Percentiles rank a stretch among this genome's conserved stretches.
Evolutionary conservation across 2,113 vertebrate species (phyloP).

Genomic region (Dasyurus viverrinus): DNA sequence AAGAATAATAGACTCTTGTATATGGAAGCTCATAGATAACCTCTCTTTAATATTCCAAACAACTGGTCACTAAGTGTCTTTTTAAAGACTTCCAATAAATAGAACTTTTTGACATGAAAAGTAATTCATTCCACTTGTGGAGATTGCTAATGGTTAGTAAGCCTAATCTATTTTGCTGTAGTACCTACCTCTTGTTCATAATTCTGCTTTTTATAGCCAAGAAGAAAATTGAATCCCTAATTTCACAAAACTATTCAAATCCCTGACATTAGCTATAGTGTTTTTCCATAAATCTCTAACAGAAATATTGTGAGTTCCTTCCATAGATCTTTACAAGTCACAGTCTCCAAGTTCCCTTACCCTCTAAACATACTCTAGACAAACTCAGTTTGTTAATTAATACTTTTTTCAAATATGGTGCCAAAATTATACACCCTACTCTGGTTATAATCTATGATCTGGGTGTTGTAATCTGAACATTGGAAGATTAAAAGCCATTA

Average conservation of each 20-base stretch:
- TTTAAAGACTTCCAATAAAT: not conserved
- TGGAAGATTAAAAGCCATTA: not conserved
- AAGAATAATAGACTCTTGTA: not conserved
- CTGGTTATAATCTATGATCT: not conserved
- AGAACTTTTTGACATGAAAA: constrained; percentile 31
- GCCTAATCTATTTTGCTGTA: not conserved
- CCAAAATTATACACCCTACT: not conserved
- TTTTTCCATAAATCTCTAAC: not conserved
- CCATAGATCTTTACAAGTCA: not conserved
- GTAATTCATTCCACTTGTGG: constrained; percentile 53
- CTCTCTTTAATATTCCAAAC: not conserved
- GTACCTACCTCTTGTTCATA: not conserved
- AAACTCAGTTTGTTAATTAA: not conserved
- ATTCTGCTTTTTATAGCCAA: not conserved
- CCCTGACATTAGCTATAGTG: not conserved
- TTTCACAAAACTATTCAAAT: not conserved
- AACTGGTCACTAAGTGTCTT: constrained; percentile 19
- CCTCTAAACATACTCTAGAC: not conserved
- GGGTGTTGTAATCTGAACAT: not conserved
- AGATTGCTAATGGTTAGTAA: not conserved
- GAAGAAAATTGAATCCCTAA: not conserved
- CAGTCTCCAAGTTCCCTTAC: not conserved
- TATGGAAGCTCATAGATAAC: not conserved
- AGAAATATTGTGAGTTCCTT: not conserved
- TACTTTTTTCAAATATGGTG: not conserved